Conservation (phyloP, 2,113 vertebrate species). For the Hydropotes inermis region DNA sequence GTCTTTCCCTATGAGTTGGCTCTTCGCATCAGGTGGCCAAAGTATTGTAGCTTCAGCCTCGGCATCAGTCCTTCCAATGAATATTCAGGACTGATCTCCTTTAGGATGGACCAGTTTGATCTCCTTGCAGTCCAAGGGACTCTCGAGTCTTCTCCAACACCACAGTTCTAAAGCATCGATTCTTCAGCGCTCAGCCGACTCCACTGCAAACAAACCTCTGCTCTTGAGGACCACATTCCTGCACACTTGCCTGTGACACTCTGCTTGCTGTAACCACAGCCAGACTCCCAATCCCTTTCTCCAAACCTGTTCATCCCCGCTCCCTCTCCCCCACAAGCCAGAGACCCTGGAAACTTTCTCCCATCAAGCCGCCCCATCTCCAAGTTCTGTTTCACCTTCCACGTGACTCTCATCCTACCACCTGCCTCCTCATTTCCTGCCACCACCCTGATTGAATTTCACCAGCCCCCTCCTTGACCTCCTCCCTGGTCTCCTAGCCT, state of each 20-base stretch:
- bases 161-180: background rate
- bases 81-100: background rate
- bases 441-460: background rate
- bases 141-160: background rate
- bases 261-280: background rate
- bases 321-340: background rate
- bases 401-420: fast-evolving
- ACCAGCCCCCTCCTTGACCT: no score
- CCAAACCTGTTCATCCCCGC: background rate
- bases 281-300: background rate
- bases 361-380: background rate
- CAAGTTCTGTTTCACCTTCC: background rate
- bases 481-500: no score
- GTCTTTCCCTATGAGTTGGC: background rate
- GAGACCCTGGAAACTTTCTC: background rate
- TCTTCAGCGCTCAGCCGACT: background rate
- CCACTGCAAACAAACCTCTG: background rate
- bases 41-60: background rate
- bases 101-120: background rate
- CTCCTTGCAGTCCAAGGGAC: background rate
- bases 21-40: background rate
- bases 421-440: background rate
- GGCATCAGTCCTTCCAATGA: background rate
- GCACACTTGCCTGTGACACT: background rate
- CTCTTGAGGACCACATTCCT: background rate